phyloP scores from a whole-genome alignment of 1,140 invertebrate genomes.

The Vollenhovia emeryi region DNA sequence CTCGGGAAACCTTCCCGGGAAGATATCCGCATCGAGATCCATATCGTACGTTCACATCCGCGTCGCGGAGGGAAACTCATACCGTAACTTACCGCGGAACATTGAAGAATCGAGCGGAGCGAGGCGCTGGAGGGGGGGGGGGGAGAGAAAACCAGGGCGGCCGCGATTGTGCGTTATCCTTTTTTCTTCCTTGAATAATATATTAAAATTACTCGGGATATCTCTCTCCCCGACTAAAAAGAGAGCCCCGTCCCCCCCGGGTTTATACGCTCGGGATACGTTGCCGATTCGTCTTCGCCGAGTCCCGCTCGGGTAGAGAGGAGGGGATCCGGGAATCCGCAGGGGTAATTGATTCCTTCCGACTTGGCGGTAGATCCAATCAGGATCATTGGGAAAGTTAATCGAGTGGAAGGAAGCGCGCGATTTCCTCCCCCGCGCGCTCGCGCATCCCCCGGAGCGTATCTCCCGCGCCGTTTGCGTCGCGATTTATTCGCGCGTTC shows the following conservation, averaged over 20 bases:
- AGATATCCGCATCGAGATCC: slow-evolving; percentile 34
- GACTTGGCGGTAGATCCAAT: slow-evolving; percentile 66
- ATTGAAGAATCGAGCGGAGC: background rate
- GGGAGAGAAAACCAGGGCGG: too few relatives aligned
- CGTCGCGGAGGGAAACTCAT: background rate
- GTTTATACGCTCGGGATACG: slow-evolving; percentile 7
- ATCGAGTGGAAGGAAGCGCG: slow-evolving; percentile 66
- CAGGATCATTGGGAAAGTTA: slow-evolving; percentile 69
- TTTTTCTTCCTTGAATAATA: background rate
- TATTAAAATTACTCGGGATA: slow-evolving; percentile 34
- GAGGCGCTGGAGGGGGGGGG: too few relatives aligned
- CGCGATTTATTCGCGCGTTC: slow-evolving; percentile 42
- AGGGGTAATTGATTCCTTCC: slow-evolving; percentile 70
- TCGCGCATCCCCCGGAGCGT: slow-evolving; percentile 37
- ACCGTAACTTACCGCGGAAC: background rate
- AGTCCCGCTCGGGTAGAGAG: slow-evolving; percentile 21
- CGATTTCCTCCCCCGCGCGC: slow-evolving; percentile 51
- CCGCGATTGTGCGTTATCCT: slow-evolving; percentile 21
- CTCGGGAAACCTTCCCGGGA: background rate
- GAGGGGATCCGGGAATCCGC: slow-evolving; percentile 31
- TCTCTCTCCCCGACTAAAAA: background rate
- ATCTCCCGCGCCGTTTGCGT: background rate
- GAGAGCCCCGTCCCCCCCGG: background rate
- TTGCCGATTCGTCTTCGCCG: slow-evolving; percentile 45
- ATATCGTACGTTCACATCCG: slow-evolving; percentile 6